Conservation (phyloP, 1,140 invertebrate genomes). For the Calosoma granatense region DNA sequence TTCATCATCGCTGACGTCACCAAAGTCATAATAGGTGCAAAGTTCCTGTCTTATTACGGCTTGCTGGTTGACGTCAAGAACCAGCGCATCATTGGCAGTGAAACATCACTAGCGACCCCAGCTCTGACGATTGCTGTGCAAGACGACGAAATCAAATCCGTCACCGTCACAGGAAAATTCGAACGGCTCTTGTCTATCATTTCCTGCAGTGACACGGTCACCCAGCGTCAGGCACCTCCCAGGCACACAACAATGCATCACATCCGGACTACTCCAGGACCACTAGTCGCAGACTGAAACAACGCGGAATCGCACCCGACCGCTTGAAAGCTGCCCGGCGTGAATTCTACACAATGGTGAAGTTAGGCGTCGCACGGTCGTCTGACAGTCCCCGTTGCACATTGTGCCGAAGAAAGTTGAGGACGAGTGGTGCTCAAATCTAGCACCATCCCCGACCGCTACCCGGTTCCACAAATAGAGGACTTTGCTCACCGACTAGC, state of each 20-base stretch:
- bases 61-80: slow-evolving; percentile 25
- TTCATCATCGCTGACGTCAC: slow-evolving; percentile 30
- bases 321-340: slow-evolving; percentile 15
- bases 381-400: slow-evolving; percentile 28
- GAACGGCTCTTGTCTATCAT: too few species aligned
- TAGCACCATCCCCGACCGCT: slow-evolving; percentile 31
- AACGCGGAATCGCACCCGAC: slow-evolving; percentile 22
- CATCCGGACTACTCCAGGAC: too few species aligned
- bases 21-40: slow-evolving; percentile 28
- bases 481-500: neutral
- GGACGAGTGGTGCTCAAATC: slow-evolving; percentile 33
- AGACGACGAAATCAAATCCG: too few species aligned
- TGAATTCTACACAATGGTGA: slow-evolving; percentile 20
- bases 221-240: too few species aligned
- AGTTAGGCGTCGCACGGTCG: slow-evolving; percentile 17
- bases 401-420: slow-evolving; percentile 32
- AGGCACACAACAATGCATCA: too few species aligned
- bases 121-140: too few species aligned
- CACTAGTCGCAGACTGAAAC: slow-evolving; percentile 21
- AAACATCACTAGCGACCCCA: slow-evolving; percentile 17
- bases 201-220: too few species aligned
- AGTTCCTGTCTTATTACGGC: slow-evolving; percentile 28
- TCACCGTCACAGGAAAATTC: too few species aligned
- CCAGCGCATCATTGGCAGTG: slow-evolving; percentile 22
- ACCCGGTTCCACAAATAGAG: slow-evolving; percentile 25